Evolutionary conservation across 2,888 invertebrate genomes (phyloP), one percentile per base, ranked within the genome.

Genomic region (Bugulina stolonifera): DNA sequence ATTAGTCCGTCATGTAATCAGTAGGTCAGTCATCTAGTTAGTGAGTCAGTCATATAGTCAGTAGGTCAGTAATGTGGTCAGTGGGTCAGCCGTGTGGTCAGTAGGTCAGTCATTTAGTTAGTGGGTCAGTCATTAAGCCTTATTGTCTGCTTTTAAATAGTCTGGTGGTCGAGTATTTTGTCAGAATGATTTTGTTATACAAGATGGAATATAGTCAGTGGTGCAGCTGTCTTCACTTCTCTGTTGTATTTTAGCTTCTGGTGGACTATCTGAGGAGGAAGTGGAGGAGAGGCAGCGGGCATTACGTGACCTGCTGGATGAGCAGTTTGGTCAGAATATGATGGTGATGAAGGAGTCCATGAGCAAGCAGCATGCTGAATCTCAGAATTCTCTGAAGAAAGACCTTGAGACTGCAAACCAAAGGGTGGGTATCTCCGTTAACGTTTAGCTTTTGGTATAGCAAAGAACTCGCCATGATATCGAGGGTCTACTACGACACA

Each of bases 321-420:
- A 64, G 27, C 64, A 64, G 34, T 64, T 64, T 64, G 64, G 64
- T 10, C 64, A 64, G 32, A 64, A 64, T n/a, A 64, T 64, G 64
- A 64, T 64, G 64, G 34, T n/a, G 2, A 64, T 64, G 32, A 64
- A 64, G 32, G 64, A 64, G 32, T 14, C 25, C 5, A 64, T 64
- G 64, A 64, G 64, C n/a, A 64, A 10, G n/a, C 27, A 32, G 27
- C 27, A 64, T 64, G 64, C 25, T 3, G 64, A 64, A n/a, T 5
- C 27, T 25, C 64, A 64, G 64, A 64, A 64, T 64, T 2, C 64
- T 32, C 32, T 64, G 64, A 64, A 64, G 64, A 27, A 64, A 32
- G 34, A 64, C 5, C 34, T 64, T 10, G 64, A 64, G 34, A 14
- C 10, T 2, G 32, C 29, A 32, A 27, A 32, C 5, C 32, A 34